phyloP scores from a whole-genome alignment of 2,797 vertebrate species.

The Artibeus lituratus region DNA sequence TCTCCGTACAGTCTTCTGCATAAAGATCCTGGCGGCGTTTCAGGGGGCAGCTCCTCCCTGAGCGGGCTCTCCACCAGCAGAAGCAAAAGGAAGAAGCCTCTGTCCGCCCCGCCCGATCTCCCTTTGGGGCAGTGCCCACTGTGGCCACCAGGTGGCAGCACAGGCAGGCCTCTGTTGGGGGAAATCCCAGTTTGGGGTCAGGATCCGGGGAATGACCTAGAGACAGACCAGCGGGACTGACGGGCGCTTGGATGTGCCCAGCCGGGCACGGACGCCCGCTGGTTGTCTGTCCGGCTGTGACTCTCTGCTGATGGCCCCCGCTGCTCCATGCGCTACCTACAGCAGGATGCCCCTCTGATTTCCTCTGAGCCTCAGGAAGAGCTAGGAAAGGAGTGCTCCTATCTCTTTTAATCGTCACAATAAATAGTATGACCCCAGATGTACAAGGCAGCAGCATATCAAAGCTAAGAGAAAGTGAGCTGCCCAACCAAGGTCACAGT shows the following conservation, averaged over 20 bases:
- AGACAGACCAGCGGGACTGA: not conserved
- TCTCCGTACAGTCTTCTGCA: not conserved
- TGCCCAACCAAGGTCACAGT: not conserved
- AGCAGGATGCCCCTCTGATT: not conserved
- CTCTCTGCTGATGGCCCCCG: not conserved
- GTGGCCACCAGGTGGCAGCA: constrained; percentile 27
- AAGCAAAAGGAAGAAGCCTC: not conserved
- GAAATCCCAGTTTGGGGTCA: not conserved
- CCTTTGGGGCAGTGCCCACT: not conserved
- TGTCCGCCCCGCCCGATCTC: not conserved
- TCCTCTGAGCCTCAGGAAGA: not conserved
- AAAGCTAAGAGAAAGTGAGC: not conserved
- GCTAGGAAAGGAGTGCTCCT: not conserved
- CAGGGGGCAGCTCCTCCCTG: not conserved
- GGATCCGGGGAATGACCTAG: rapidly evolving
- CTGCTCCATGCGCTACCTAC: not conserved
- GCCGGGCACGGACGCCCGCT: rapidly evolving
- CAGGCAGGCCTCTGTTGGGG: not conserved
- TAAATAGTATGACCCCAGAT: not conserved
- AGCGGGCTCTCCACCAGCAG: not conserved
- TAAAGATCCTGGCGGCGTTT: not conserved
- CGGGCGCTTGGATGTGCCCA: not conserved
- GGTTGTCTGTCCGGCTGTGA: not conserved
- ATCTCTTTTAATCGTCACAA: not conserved
- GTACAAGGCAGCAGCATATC: not conserved